phyloP scores from a whole-genome alignment of 2,797 vertebrate genomes.

The Fratercula arctica region DNA sequence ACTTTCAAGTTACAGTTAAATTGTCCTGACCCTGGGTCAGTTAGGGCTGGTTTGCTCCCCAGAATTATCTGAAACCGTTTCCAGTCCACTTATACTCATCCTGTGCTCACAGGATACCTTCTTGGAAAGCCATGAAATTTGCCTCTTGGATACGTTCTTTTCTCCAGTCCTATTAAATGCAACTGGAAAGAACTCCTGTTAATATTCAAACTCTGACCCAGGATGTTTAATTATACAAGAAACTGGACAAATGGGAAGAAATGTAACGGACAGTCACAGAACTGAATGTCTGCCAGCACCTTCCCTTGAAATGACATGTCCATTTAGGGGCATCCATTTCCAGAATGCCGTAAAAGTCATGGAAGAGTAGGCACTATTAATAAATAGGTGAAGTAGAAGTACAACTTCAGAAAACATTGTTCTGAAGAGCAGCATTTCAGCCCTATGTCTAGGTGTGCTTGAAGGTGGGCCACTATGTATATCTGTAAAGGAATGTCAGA shows the following conservation, averaged over 20 bases:
- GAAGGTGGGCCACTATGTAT: neutral
- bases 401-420: neutral
- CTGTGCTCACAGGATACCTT: neutral
- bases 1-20: neutral
- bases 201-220: neutral
- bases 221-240: neutral
- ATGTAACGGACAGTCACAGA: neutral
- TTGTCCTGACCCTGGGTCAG: neutral
- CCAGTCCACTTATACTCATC: neutral
- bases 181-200: neutral
- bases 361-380: neutral
- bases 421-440: neutral
- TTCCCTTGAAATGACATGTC: neutral
- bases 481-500: neutral
- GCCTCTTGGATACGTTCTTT: neutral
- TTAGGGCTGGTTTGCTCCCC: neutral
- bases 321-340: neutral
- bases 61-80: neutral
- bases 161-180: neutral
- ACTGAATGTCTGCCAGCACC: neutral
- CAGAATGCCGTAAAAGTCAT: neutral
- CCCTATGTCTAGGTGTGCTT: neutral
- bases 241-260: neutral
- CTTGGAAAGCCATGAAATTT: neutral
- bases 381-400: neutral